Base-by-base conservation (phyloP, 2,113 vertebrate species). In the Solea senegalensis region DNA sequence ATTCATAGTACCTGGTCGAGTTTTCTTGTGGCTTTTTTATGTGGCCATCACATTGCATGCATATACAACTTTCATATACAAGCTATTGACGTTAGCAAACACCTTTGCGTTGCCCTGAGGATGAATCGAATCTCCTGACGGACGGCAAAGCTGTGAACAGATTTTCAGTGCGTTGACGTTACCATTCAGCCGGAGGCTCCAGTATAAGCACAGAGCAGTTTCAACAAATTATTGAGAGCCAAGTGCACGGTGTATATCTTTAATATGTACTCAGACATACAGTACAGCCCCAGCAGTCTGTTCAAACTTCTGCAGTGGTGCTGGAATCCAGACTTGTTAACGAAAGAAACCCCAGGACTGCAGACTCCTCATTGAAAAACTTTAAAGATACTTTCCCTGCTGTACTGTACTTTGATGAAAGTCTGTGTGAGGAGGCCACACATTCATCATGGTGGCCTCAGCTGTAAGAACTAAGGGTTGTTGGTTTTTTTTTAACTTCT, bases 201-300 rank as follows among this genome's bases (percentile, higher is more conserved):
- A 34, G 34, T 34, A 2, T 34, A 34, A 34, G 34, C 34, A 34
- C 28, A 9, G 54, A 40, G 14, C 54, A 9, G 12, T 8, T 40
- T 46, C 9, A n/a, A 44, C 15, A 49, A 62, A 61, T 26, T 4
- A 61, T 46, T 72, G 49, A 71, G 61, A 65, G 43, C 15, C n/a
- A 51, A 28, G 46, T 52, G 64, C 1, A 0, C 21, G 15, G 54
- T 54, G 48, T 16, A 41, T 49, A n/a, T 60, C 28, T 49, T 14
- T 39, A 53, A 12, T 43, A 54, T 55, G 49, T 14, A 3, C 26
- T 66, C 49, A 44, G 55, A 8, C 59, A n/a, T 15, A 34, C 46
- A 58, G 44, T 12, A 45, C 44, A 45, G 9, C 44, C 14, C 39
- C 9, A 12, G 10, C 15, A 51, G 52, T 58, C 34, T 34, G 45